A percentile compares a stretch with the other conserved stretches of the same genome.
Conservation (phyloP, 2,113 vertebrate species). For the Sciurus niger region DNA sequence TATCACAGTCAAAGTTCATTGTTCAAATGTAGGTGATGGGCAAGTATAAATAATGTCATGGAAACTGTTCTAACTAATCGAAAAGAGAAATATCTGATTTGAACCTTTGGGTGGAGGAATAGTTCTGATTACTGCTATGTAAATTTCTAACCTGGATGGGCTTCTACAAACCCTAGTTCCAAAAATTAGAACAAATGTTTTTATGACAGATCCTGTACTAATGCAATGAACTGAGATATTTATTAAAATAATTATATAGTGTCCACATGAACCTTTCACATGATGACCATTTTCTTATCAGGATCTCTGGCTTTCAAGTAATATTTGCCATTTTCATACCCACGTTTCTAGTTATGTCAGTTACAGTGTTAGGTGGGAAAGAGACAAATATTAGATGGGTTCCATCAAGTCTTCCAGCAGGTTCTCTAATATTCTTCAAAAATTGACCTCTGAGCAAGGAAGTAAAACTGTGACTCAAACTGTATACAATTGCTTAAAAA, state of each 20-base stretch:
- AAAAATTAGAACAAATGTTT: background rate
- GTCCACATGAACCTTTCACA: background rate
- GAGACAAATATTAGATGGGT: background rate
- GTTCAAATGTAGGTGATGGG: background rate
- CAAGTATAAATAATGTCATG: conserved; percentile 1
- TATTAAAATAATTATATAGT: background rate
- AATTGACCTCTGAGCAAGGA: background rate
- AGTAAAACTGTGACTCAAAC: conserved; percentile 11
- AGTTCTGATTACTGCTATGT: background rate
- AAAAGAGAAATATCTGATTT: conserved; percentile 30
- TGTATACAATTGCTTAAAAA: background rate
- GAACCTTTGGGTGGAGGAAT: background rate
- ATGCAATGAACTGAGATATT: background rate
- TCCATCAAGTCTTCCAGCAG: background rate
- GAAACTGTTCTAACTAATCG: background rate
- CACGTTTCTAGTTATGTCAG: background rate
- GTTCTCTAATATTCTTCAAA: background rate
- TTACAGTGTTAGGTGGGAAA: background rate
- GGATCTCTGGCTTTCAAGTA: background rate
- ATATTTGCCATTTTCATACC: background rate
- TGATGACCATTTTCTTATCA: background rate
- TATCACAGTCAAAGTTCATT: background rate
- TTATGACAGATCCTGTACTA: background rate
- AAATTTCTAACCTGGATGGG: background rate
- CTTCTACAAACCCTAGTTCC: background rate